These are phyloP conservation scores for Amphiprion ocellaris DNA, from an alignment of 2,113 vertebrate species.

Conservation along the genomic window DNA sequence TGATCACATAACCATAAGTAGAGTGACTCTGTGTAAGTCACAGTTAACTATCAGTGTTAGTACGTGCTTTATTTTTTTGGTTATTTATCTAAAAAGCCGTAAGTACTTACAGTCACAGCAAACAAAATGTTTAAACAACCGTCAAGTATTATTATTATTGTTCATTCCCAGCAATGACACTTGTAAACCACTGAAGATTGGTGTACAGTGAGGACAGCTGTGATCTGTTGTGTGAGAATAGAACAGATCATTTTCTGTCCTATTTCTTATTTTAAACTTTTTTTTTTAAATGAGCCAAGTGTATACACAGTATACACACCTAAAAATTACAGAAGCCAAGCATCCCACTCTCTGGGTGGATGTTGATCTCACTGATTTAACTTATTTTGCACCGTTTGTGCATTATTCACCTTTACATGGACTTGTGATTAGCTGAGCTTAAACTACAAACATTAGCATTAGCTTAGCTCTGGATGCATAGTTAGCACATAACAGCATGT, in stretches of 20 bases:
- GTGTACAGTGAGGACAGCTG: not conserved
- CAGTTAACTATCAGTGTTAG: not conserved
- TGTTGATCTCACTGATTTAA: not conserved
- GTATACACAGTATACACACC: not conserved
- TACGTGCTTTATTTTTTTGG: not conserved
- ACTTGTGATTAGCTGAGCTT: not conserved
- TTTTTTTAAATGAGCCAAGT: not conserved
- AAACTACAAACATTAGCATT: constrained; percentile 35
- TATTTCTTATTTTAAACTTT: not conserved
- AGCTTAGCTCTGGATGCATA: constrained; percentile 56
- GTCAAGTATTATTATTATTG: not conserved
- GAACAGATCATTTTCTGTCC: not conserved
- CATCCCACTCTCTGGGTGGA: too few species aligned
- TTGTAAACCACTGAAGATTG: not conserved
- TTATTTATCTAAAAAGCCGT: not conserved
- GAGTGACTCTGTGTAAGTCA: not conserved
- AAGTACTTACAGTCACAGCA: not conserved
- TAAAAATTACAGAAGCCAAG: too few species aligned
- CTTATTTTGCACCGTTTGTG: not conserved
- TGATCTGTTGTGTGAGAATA: not conserved
- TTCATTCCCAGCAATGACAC: not conserved
- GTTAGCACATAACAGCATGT: constrained; percentile 65
- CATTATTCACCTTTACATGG: constrained; percentile 1
- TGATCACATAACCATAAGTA: too few species aligned
- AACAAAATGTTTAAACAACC: not conserved